Base-by-base conservation (phyloP, 2,888 invertebrate species). In the Timandra comae region DNA sequence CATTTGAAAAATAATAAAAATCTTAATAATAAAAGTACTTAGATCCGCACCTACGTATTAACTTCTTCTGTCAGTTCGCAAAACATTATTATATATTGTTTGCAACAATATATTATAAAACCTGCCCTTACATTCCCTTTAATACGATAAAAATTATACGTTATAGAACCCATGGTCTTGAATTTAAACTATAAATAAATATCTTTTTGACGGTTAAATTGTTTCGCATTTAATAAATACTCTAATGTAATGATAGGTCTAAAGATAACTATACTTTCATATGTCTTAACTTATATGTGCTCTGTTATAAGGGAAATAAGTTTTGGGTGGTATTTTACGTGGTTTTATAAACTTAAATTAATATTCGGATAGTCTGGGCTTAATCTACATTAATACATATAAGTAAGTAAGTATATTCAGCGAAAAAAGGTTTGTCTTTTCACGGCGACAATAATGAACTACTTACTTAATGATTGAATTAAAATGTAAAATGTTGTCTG, bases 141-240 rank as follows among this genome's bases (percentile, higher is more conserved):
- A 63, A 61, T 63, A 58, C 53, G 52, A 47, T 52, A 50, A 55
- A 60, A 51, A 63, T 63, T 63, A 61, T 52, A 63, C 50, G 49
- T 56, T 55, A 43, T 35, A 21, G 28, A 32, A 35, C 24, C 28
- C 26, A 20, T 41, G 47, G 31, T 41, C 40, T 24, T 2, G 42
- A 16, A n/a, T 41, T 30, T 31, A 30, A 49, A 59, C 61, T 60
- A 62, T 59, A 65, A 62, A 64, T 64, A 62, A 65, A 58, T 51
- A 59, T 50, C 38, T 43, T 49, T 48, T 45, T 63, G 64, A 65
- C 64, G 58, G 52, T 53, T 50, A 64, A 65, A 64, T 64, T 65
- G 59, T 59, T 63, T 68, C 67, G 68, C 61, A 61, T 71, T 69
- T 54, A 69, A 74, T 71, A 73, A 72, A 73, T 72, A 73, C 66